Percentiles rank a stretch among this genome's conserved stretches.
phyloP scores from a whole-genome alignment of 2,888 invertebrate species.

The Acleris cristana region DNA sequence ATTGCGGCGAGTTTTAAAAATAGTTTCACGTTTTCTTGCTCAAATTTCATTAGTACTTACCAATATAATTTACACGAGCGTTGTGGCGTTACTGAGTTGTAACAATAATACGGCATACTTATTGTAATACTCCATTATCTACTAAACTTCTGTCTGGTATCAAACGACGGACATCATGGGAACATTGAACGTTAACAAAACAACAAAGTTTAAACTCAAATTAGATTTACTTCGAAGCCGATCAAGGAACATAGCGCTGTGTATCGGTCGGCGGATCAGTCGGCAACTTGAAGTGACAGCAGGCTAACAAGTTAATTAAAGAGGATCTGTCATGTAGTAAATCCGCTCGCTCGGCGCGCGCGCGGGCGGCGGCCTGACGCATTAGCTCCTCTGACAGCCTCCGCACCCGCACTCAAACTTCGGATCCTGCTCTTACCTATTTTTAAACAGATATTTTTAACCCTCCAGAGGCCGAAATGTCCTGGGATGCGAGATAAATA shows the following conservation, averaged over 20 bases:
- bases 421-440: slow-evolving; percentile 49
- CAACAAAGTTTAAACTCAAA: slow-evolving; percentile 11
- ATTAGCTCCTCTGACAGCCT: slow-evolving; percentile 45
- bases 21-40: too few relatives aligned
- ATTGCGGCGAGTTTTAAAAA: too few relatives aligned
- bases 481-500: slow-evolving; percentile 29
- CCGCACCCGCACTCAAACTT: slow-evolving; percentile 45
- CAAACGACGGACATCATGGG: too few relatives aligned
- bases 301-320: slow-evolving; percentile 69
- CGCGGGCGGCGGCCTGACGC: slow-evolving; percentile 3
- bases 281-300: slow-evolving; percentile 48
- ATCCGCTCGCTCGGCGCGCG: slow-evolving; percentile 37
- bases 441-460: slow-evolving; percentile 34
- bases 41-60: too few relatives aligned
- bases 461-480: slow-evolving; percentile 23
- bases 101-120: too few relatives aligned
- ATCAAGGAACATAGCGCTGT: slow-evolving; percentile 13
- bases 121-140: too few relatives aligned
- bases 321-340: slow-evolving; percentile 58
- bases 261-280: slow-evolving; percentile 30
- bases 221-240: slow-evolving; percentile 3
- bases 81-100: too few relatives aligned
- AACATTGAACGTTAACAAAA: slow-evolving; percentile 2
- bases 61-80: too few relatives aligned
- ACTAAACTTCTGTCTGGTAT: too few relatives aligned